These are phyloP conservation scores for Rhodophaea formosa DNA, from an alignment of 2,888 invertebrate species.

Conservation along the genomic window DNA sequence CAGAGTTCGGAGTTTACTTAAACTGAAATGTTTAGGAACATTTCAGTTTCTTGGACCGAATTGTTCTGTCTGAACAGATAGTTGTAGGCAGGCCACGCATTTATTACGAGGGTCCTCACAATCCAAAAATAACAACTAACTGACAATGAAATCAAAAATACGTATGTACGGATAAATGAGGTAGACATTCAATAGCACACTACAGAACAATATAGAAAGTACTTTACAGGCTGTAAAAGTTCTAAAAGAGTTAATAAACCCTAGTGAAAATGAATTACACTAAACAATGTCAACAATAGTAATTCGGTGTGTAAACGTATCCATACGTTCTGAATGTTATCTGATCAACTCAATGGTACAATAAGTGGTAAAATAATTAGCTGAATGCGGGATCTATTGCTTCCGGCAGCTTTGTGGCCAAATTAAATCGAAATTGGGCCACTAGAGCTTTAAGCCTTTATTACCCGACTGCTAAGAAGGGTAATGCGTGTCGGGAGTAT, in stretches of 20 bases:
- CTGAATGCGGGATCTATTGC: constrained; percentile 6
- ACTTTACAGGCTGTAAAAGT: not conserved
- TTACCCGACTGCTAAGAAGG: too few species aligned
- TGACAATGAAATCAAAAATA: too few species aligned
- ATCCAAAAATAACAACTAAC: too few species aligned
- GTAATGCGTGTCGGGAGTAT: too few species aligned
- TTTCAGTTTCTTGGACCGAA: too few species aligned
- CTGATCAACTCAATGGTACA: not conserved
- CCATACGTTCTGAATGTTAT: not conserved
- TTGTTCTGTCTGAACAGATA: too few species aligned
- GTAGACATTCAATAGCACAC: not conserved
- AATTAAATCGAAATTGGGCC: constrained; percentile 3
- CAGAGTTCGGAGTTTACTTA: too few species aligned
- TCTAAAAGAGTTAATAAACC: too few species aligned
- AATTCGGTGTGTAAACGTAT: not conserved
- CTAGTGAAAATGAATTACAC: not conserved
- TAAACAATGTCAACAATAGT: not conserved
- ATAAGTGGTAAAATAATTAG: constrained; percentile 10
- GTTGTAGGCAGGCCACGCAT: too few species aligned
- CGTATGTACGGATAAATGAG: too few species aligned
- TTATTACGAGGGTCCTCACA: too few species aligned
- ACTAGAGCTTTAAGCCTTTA: not conserved
- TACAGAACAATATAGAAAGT: not conserved
- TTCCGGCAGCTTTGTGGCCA: constrained; percentile 1
- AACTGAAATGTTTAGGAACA: too few species aligned